Conservation (phyloP, 2,888 invertebrate genomes). For the Pinctada fucata region DNA sequence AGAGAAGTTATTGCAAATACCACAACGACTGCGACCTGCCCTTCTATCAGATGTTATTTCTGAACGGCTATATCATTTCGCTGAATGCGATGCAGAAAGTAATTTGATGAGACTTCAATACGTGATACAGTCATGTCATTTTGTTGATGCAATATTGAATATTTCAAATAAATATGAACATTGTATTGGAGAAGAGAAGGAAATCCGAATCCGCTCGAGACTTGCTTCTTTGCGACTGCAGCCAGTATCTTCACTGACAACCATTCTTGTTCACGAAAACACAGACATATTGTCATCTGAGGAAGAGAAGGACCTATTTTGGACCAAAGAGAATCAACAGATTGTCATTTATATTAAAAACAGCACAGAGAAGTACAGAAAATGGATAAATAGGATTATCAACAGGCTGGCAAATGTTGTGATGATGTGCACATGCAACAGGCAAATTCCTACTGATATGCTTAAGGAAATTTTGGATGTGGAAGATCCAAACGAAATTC, state of each 20-base stretch:
- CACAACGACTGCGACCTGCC: background rate
- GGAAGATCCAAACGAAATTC: background rate
- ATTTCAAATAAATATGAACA: too few species aligned
- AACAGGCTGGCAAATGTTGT: background rate
- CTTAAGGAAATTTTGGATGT: background rate
- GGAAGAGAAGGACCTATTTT: background rate
- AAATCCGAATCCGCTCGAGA: background rate
- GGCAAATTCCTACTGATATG: background rate
- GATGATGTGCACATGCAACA: background rate
- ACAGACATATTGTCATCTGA: background rate
- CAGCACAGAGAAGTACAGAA: background rate
- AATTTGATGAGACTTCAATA: background rate
- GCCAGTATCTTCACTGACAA: background rate
- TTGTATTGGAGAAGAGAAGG: background rate
- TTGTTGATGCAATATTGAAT: too few species aligned
- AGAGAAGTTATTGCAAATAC: slow-evolving; percentile 4
- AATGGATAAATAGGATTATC: background rate
- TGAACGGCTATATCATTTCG: background rate
- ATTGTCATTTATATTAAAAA: background rate
- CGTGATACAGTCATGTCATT: too few species aligned
- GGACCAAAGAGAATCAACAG: background rate
- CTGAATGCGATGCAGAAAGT: background rate
- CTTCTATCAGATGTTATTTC: background rate
- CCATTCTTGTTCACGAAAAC: background rate
- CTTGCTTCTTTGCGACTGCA: background rate